Percentiles rank a stretch among this genome's conserved stretches.
Evolutionary conservation across 2,888 invertebrate species (phyloP).

Genomic region (Amiota communis): DNA sequence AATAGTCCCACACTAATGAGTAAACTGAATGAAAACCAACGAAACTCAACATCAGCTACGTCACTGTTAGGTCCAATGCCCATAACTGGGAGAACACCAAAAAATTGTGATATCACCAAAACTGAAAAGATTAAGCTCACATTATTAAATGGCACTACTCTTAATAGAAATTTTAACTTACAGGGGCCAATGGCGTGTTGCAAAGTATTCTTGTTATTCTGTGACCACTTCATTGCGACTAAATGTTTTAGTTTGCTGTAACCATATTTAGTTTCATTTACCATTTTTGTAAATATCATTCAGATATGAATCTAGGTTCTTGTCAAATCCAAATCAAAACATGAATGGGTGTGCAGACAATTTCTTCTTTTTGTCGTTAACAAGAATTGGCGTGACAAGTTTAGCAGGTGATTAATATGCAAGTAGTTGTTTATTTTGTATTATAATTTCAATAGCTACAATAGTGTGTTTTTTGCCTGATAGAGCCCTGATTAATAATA

Average conservation of each 20-base stretch:
- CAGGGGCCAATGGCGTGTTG: conserved; percentile 74
- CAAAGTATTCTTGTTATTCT: conserved; percentile 68
- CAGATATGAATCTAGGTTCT: conserved; percentile 12
- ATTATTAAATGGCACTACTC: conserved; percentile 9
- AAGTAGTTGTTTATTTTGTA: not conserved
- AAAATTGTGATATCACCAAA: conserved; percentile 74
- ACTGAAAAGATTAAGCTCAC: conserved; percentile 57
- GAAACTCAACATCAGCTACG: conserved; percentile 59
- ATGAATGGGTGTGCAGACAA: too few species aligned
- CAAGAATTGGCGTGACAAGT: too few species aligned
- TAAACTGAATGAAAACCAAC: conserved; percentile 60
- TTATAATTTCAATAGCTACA: conserved; percentile 47
- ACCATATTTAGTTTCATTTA: not conserved
- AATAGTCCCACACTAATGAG: conserved; percentile 52
- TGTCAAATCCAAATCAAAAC: too few species aligned
- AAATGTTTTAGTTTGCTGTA: conserved; percentile 25
- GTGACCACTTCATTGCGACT: conserved; percentile 47
- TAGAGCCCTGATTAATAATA: conserved; percentile 64
- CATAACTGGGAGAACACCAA: conserved; percentile 75
- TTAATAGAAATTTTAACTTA: conserved; percentile 50
- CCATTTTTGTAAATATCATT: conserved; percentile 30
- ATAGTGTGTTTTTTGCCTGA: conserved; percentile 60
- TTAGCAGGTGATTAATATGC: not conserved
- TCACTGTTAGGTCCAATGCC: conserved; percentile 73
- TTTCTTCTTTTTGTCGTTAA: too few species aligned